These are phyloP conservation scores for Argya squamiceps DNA, from an alignment of 2,797 vertebrate genomes.

Conservation along the genomic window DNA sequence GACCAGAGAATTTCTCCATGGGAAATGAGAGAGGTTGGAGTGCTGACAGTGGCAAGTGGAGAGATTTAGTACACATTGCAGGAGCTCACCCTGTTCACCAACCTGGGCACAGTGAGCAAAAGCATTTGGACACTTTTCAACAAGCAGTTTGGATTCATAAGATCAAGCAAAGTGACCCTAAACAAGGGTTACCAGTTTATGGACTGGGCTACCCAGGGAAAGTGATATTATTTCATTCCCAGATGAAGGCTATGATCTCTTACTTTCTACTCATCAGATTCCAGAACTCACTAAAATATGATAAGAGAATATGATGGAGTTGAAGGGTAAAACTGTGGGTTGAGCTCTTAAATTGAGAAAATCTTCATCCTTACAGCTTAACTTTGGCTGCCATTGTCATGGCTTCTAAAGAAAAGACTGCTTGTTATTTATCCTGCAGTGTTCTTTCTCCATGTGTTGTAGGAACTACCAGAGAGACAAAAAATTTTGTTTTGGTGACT, in stretches of 20 bases:
- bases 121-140: background rate
- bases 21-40: background rate
- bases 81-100: fast-evolving
- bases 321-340: background rate
- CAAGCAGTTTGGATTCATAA: background rate
- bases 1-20: background rate
- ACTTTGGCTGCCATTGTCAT: background rate
- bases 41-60: background rate
- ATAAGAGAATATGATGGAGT: background rate
- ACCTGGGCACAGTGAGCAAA: fast-evolving
- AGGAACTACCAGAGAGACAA: background rate
- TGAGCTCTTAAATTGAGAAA: background rate
- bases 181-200: background rate
- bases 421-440: background rate
- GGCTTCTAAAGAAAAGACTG: background rate
- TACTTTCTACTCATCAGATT: background rate
- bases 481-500: background rate
- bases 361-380: background rate
- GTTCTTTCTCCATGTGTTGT: background rate
- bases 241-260: background rate
- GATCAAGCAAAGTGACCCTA: background rate
- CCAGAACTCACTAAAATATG: background rate
- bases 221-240: background rate
- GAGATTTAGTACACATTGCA: background rate
- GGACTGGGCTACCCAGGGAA: background rate